phyloP scores from a whole-genome alignment of 37 sponge, comb jelly and placozoan species.

The Trichoplax adhaerens region DNA sequence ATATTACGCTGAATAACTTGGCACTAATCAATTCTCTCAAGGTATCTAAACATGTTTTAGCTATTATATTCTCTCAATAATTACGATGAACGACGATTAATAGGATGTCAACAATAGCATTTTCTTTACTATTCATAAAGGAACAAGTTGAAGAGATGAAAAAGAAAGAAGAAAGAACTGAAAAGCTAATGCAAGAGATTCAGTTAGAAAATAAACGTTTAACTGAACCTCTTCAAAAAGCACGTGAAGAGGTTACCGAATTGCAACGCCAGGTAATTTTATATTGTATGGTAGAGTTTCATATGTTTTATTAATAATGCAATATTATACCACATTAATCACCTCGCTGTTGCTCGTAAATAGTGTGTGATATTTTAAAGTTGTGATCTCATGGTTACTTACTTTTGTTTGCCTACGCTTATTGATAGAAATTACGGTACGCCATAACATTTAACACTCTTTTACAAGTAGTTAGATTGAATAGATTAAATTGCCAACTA shows the following conservation, averaged over 20 bases:
- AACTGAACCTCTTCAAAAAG: conserved; percentile 75
- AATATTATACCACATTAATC: too few relatives aligned
- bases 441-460: too few relatives aligned
- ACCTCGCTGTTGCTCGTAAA: too few relatives aligned
- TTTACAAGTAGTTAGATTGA: too few relatives aligned
- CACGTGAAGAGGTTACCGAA: conserved; percentile 72
- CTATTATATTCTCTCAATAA: neutral
- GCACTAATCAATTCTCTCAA: conserved; percentile 96
- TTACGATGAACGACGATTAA: neutral
- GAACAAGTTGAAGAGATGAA: conserved; percentile 97
- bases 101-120: neutral
- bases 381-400: too few relatives aligned
- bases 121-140: conserved; percentile 12
- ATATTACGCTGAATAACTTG: conserved; percentile 97
- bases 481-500: too few relatives aligned
- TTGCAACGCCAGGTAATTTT: conserved; percentile 34
- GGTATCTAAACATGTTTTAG: conserved; percentile 20
- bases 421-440: too few relatives aligned
- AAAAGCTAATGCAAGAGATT: conserved; percentile 83
- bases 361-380: too few relatives aligned
- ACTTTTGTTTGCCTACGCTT: too few relatives aligned
- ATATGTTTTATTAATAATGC: too few relatives aligned
- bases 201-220: conserved; percentile 80
- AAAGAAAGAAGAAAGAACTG: conserved; percentile 81
- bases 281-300: too few relatives aligned